Base-by-base conservation (phyloP, 2,888 invertebrate genomes). In the Drosophila mettleri region DNA sequence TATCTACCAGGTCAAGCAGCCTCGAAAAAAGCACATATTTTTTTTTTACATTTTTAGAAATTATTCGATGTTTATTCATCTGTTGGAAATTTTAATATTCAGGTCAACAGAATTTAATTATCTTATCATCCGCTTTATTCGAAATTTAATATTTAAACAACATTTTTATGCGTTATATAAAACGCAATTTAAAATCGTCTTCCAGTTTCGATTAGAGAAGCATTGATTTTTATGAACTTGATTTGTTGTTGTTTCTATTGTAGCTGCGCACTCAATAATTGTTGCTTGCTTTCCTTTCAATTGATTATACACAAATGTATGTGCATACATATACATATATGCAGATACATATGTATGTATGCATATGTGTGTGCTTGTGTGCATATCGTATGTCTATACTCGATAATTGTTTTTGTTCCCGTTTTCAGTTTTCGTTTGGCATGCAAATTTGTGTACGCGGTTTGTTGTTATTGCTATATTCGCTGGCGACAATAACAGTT, bases 371-470 rank as follows among this genome's bases (percentile, higher is more conserved):
- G 34, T 41, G 6, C 48, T 16, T 43, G 20, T 60, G 24, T 48
- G 33, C 16, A 63, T 62, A 63, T 64, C 51, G 36, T 36, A 22
- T 51, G 63, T 43, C 52, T 41, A 55, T 60, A 55, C 31, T 33
- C 55, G 49, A 52, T n/a, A 59, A 39, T 59, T 63, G 58, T 66
- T 67, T 60, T 77, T 66, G 73, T 53, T 73, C 68, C 46, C 52
- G 61, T 58, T 67, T 63, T 59, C 49, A 63, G 62, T 55, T 60
- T 75, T 71, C 33, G 65, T 62, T 77, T 52, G 41, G 60, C 69
- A 73, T 82, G 80, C 86, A 81, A 85, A 82, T 85, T 74, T 62
- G 41, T 60, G 46, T 48, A 62, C 61, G 31, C 20, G 31, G 12
- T 46, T 54, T 43, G 22, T 58, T 48, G 33, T 51, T 63, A 34